These are phyloP conservation scores for Rhabdophis nuchalis DNA, from an alignment of 2,797 vertebrate genomes.

Conservation along the genomic window DNA sequence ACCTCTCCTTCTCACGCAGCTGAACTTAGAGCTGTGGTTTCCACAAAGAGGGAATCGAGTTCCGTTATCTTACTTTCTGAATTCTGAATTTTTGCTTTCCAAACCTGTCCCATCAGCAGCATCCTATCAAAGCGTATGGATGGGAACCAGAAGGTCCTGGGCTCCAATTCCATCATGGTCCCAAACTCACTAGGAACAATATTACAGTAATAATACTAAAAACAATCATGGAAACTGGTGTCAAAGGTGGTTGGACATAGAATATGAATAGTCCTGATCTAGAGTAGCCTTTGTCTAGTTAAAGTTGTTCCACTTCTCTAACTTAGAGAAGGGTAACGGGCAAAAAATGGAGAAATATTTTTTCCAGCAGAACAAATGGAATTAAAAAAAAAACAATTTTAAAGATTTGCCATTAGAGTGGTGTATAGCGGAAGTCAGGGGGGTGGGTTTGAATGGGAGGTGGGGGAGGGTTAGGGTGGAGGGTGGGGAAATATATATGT, in stretches of 20 bases:
- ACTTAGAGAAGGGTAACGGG: not conserved
- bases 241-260: not conserved
- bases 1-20: rapidly evolving
- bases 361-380: not conserved
- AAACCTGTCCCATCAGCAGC: not conserved
- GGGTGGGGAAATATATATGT: too few relatives aligned
- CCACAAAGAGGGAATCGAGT: not conserved
- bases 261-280: not conserved
- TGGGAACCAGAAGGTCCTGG: not conserved
- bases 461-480: too few relatives aligned
- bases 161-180: not conserved
- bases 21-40: not conserved
- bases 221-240: not conserved
- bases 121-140: not conserved
- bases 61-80: not conserved
- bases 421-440: too few relatives aligned
- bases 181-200: not conserved
- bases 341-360: not conserved
- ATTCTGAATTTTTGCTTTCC: not conserved
- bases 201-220: not conserved
- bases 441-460: too few relatives aligned
- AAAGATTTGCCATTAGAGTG: too few relatives aligned
- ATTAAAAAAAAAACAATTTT: not conserved
- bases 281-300: not conserved
- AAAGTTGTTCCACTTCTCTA: not conserved